phyloP scores from a whole-genome alignment of 2,113 vertebrate species.

The Hucho hucho region DNA sequence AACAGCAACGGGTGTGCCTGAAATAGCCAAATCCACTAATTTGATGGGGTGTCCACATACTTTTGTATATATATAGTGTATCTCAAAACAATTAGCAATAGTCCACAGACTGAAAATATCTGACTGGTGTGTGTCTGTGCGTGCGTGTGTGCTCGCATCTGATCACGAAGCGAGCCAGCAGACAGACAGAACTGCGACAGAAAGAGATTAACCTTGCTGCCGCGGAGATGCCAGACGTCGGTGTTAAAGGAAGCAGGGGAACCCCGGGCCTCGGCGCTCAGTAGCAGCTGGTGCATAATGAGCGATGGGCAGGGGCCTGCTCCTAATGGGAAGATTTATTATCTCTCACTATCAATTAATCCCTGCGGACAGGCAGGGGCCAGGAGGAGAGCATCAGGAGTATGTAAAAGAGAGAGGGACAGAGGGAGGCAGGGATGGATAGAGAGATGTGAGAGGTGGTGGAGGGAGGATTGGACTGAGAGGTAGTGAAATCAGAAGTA shows the following conservation, averaged over 20 bases:
- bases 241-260: conserved; percentile 55
- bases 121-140: neutral
- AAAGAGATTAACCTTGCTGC: conserved; percentile 79
- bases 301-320: conserved; percentile 69
- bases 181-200: conserved; percentile 35
- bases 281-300: conserved; percentile 74
- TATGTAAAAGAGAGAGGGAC: conserved; percentile 50
- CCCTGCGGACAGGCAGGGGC: conserved; percentile 62
- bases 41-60: too few relatives aligned
- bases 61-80: too few relatives aligned
- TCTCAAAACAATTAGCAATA: neutral
- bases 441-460: neutral
- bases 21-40: too few relatives aligned
- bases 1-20: too few relatives aligned
- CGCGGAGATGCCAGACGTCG: conserved; percentile 52
- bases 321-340: conserved; percentile 70
- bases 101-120: neutral
- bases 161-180: conserved; percentile 37
- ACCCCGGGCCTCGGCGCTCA: conserved; percentile 65
- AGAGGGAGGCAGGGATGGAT: neutral
- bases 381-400: conserved; percentile 54
- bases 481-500: neutral
- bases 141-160: conserved; percentile 26
- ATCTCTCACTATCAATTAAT: conserved; percentile 76
- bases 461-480: neutral